These are phyloP conservation scores for Mormyrops attenuatus DNA, from an alignment of 2,797 vertebrate genomes.

Conservation along the genomic window DNA sequence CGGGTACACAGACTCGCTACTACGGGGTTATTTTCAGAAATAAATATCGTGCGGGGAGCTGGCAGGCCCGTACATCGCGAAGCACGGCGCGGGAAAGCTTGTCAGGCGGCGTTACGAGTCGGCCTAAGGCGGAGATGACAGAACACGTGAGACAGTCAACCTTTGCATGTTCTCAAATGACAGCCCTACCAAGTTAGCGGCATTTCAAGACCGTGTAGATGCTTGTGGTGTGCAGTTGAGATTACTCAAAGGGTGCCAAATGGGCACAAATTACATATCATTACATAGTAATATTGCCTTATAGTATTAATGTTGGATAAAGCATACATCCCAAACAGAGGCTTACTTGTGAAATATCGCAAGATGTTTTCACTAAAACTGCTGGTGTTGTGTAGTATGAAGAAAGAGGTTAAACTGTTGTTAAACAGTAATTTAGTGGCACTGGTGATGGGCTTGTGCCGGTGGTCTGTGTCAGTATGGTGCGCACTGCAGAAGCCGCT, in stretches of 20 bases:
- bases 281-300: background rate
- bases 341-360: background rate
- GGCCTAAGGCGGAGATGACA: background rate
- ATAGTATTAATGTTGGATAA: background rate
- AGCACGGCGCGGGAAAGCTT: background rate
- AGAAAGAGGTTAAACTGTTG: background rate
- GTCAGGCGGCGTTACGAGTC: background rate
- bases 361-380: background rate
- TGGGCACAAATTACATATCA: background rate
- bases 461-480: background rate
- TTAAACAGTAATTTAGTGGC: background rate
- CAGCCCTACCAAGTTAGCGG: background rate
- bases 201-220: background rate
- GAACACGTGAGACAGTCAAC: background rate
- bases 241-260: background rate
- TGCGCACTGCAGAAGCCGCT: background rate
- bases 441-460: background rate
- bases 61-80: background rate
- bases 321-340: background rate
- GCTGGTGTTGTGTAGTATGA: background rate
- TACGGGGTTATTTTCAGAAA: constrained; percentile 1
- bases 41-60: background rate
- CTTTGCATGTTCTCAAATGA: background rate
- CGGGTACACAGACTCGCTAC: background rate
- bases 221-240: background rate